Evolutionary conservation across 2,113 vertebrate species (phyloP).

Genomic region (Eulacestoma nigropectus): DNA sequence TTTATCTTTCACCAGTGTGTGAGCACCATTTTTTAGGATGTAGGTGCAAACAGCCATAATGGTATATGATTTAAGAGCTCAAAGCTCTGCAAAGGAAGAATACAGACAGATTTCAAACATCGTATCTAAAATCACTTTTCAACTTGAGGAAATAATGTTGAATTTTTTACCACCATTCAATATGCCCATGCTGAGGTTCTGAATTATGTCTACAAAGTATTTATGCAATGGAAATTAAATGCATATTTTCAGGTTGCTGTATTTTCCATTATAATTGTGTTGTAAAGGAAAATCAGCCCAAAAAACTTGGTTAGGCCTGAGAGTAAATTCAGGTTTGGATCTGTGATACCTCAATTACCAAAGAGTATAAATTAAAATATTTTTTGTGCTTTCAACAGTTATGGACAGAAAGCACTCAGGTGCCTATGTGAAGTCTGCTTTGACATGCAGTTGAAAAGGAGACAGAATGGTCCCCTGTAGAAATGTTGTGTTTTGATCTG

Average conservation of each 20-base stretch:
- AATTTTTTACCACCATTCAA: background rate
- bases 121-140: background rate
- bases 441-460: background rate
- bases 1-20: background rate
- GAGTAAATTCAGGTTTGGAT: background rate
- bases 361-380: background rate
- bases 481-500: background rate
- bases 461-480: background rate
- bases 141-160: background rate
- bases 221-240: background rate
- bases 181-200: background rate
- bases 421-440: background rate
- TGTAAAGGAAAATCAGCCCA: background rate
- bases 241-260: background rate
- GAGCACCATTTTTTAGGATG: background rate
- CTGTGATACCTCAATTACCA: background rate
- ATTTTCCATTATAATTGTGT: background rate
- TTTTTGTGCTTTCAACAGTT: background rate
- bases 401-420: background rate
- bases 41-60: background rate
- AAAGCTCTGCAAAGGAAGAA: background rate
- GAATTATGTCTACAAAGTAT: background rate
- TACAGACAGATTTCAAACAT: background rate
- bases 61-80: background rate
- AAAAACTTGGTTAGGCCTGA: background rate